These are phyloP conservation scores for Hoplostethus atlanticus DNA, from an alignment of 2,797 vertebrate species.

Conservation along the genomic window DNA sequence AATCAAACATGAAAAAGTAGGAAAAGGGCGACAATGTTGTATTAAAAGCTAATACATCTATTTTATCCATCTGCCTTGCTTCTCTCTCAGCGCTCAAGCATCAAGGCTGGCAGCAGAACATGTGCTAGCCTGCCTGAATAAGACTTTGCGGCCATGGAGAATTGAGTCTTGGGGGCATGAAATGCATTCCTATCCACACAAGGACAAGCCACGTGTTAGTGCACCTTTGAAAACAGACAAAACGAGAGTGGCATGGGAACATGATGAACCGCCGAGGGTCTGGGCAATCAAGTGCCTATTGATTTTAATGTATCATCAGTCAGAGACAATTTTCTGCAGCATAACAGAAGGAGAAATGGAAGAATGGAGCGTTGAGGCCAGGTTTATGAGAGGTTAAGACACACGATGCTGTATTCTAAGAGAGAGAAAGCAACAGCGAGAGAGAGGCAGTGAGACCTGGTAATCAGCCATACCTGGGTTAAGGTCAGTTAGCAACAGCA, in stretches of 20 bases:
- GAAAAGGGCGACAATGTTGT: constrained; percentile 38
- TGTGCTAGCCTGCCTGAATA: constrained; percentile 63
- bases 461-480: too few relatives aligned
- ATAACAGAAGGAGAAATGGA: constrained; percentile 69
- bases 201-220: constrained; percentile 63
- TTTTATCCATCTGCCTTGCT: constrained; percentile 44
- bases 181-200: constrained; percentile 67
- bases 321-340: constrained; percentile 79
- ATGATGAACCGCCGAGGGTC: constrained; percentile 67
- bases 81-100: constrained; percentile 41
- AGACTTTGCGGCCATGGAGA: constrained; percentile 72
- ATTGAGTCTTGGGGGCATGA: constrained; percentile 71
- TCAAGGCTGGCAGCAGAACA: constrained; percentile 57
- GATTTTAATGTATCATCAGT: constrained; percentile 78
- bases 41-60: constrained; percentile 59
- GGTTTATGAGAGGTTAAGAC: constrained; percentile 73
- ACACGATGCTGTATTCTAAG: constrained; percentile 14
- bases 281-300: constrained; percentile 79
- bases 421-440: constrained; percentile 16
- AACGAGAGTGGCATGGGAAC: constrained; percentile 48
- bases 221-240: constrained; percentile 73
- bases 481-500: not conserved
- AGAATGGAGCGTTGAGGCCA: constrained; percentile 61
- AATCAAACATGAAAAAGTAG: constrained; percentile 33
- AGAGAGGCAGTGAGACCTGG: constrained; percentile 4